Conservation (phyloP, 2,113 vertebrate genomes). For the Isichthys henryi region DNA sequence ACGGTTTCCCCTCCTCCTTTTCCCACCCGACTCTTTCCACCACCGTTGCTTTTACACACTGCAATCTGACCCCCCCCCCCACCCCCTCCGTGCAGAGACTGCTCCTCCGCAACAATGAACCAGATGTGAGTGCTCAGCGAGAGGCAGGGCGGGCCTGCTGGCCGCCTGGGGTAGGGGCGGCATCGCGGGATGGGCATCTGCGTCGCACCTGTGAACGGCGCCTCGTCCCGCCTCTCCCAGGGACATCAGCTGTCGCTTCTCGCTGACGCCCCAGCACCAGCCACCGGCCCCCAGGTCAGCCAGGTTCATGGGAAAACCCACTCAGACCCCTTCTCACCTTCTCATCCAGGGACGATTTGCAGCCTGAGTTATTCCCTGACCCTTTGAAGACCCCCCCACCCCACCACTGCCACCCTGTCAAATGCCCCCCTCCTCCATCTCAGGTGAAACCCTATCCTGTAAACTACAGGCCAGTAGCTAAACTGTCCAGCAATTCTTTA, state of each 20-base stretch:
- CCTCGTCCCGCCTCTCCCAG: constrained; percentile 34
- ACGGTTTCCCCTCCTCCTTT: too few relatives aligned
- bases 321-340: constrained; percentile 61
- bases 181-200: constrained; percentile 54
- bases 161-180: constrained; percentile 29
- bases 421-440: not conserved
- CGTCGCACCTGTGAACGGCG: constrained; percentile 59
- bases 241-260: constrained; percentile 45
- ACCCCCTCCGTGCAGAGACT: constrained; percentile 55
- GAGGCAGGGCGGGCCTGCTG: constrained; percentile 35
- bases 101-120: constrained; percentile 55
- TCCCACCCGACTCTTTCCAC: too few relatives aligned
- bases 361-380: constrained; percentile 7
- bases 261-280: constrained; percentile 6
- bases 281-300: constrained; percentile 42
- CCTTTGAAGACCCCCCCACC: not conserved
- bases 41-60: too few relatives aligned
- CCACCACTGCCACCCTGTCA: not conserved
- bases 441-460: constrained; percentile 11
- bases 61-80: constrained; percentile 36
- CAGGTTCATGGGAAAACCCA: constrained; percentile 53
- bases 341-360: constrained; percentile 13
- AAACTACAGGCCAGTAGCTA: not conserved
- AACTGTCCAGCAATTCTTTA: not conserved
- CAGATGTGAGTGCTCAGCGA: constrained; percentile 59